Base-by-base conservation (phyloP, 2,113 vertebrate species). In the Peromyscus maniculatus region DNA sequence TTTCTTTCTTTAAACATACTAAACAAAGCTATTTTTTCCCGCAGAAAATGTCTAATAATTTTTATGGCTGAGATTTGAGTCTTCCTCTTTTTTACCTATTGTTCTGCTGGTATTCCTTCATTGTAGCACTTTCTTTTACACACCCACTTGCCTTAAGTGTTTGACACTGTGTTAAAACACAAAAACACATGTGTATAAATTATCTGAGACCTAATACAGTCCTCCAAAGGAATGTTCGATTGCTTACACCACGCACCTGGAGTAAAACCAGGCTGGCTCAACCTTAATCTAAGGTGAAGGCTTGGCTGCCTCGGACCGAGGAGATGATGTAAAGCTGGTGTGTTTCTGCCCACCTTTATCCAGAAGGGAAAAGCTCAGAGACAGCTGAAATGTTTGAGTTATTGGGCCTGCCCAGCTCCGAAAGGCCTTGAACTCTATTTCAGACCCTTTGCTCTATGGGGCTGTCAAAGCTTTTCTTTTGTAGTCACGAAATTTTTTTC, bases 71-170 rank as follows among this genome's bases (percentile, higher is more conserved):
- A 93, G 62, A 91, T 49, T 3, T 55, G 13, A 26, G 17, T 69
- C 17, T 67, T n/a, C 64, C 6, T 92, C 66, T 49, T 86, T 75
- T 74, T 62, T 93, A 11, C 19, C 55, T 75, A 28, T 39, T 89
- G 86, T 55, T 87, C 93, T 92, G 88, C 71, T 89, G 9, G 10
- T 80, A 84, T 89, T 67, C 74, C 75, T 93, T 93, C 26, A 57
- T 55, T 80, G 24, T 43, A 59, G 21, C 43, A 75, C 78, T 6
- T 49, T 93, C 83, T 88, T 46, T 72, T 82, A 72, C 21, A 52
- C n/a, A 39, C 16, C 26, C 79, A 4, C 16, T 66, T 74, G 16
- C 82, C 62, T 86, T 66, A 59, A 39, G 36, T 78, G 21, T 28
- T 75, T 5, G n/a, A 64, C 62, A 84, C 3, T 62, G 4, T 66